Evolutionary conservation across 2,797 vertebrate species (phyloP).

Genomic region (Typhlichthys eigenmanni): DNA sequence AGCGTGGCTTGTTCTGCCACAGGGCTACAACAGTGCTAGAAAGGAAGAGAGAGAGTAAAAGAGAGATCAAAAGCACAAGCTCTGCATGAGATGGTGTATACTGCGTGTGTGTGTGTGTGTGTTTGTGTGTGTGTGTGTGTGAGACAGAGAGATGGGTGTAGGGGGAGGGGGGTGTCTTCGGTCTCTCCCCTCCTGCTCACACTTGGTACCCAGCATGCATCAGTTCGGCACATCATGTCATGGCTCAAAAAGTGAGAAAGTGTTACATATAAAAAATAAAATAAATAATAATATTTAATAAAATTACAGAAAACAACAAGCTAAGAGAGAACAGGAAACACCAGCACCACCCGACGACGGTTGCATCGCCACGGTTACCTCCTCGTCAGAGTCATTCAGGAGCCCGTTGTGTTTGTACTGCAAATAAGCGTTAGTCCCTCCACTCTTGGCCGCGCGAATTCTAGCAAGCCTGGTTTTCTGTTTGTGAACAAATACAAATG

Average conservation of each 20-base stretch:
- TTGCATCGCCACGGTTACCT: conserved; percentile 61
- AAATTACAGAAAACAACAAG: conserved; percentile 13
- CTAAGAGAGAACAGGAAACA: conserved; percentile 2
- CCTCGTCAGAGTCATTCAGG: conserved; percentile 79
- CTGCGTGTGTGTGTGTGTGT: no score
- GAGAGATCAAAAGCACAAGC: background rate
- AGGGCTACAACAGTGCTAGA: background rate
- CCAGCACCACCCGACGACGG: conserved; percentile 19
- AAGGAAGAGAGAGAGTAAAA: background rate
- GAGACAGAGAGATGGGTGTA: background rate
- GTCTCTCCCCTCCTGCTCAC: background rate
- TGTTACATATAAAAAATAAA: conserved; percentile 14
- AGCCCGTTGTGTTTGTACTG: conserved; percentile 88
- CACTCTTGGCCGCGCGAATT: conserved; percentile 84
- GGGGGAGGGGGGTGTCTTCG: conserved; percentile 9
- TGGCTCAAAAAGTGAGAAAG: conserved; percentile 15
- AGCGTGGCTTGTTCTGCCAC: background rate
- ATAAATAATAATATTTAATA: background rate
- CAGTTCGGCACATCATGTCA: conserved; percentile 42
- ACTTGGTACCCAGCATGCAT: conserved; percentile 58
- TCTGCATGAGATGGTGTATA: background rate
- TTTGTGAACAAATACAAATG: conserved; percentile 68
- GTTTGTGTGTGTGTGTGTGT: no score
- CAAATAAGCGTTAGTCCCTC: conserved; percentile 88
- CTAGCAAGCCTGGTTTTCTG: conserved; percentile 92